Percentiles rank a stretch among this genome's conserved stretches.
phyloP scores from a whole-genome alignment of 2,888 invertebrate species.

The Tuberolachnus salignus region DNA sequence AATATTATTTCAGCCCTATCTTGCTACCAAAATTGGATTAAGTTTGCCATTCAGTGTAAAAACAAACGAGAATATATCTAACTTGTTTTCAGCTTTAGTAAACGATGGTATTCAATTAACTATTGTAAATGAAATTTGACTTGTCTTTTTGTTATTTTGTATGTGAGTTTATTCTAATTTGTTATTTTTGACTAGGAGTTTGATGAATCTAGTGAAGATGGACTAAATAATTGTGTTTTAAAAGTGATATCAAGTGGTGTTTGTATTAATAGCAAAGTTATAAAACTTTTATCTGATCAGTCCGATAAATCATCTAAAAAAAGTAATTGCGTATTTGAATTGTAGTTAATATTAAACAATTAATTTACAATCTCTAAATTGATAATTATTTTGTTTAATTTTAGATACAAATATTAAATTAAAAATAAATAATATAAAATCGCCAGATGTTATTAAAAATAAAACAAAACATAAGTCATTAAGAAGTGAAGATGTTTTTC shows the following conservation, averaged over 20 bases:
- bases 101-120: neutral
- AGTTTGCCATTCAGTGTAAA: neutral
- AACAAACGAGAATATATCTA: neutral
- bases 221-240: conserved; percentile 28
- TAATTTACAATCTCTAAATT: neutral
- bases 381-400: neutral
- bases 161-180: neutral
- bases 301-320: neutral
- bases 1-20: conserved; percentile 18
- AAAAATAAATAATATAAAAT: neutral
- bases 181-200: conserved; percentile 23
- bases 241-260: conserved; percentile 32
- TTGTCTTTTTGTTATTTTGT: neutral
- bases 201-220: conserved; percentile 4
- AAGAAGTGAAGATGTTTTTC: conserved; percentile 16
- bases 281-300: neutral
- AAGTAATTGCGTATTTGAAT: neutral
- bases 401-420: neutral
- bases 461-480: neutral
- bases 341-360: neutral
- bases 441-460: neutral
- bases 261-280: conserved; percentile 20
- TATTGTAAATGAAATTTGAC: conserved; percentile 28
- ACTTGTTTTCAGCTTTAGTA: neutral
- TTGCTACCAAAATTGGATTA: conserved; percentile 17